Conservation (phyloP, 2,113 vertebrate genomes). For the Nibea albiflora region DNA sequence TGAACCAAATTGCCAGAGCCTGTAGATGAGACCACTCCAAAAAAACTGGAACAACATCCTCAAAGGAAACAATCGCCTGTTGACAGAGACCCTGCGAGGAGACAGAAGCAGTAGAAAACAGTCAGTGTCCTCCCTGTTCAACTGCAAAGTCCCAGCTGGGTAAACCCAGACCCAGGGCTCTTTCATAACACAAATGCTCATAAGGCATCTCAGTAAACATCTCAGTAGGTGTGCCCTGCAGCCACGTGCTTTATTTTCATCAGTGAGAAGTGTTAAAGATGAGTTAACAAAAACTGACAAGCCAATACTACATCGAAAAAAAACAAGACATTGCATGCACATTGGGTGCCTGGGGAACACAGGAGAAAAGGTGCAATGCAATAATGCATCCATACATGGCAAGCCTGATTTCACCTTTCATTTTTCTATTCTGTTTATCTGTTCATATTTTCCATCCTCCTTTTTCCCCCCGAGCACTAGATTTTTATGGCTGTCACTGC, state of each 20-base stretch:
- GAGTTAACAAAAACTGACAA: neutral
- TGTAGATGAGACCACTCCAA: slow-evolving; percentile 15
- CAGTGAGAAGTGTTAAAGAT: slow-evolving; percentile 5
- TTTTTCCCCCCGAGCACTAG: neutral
- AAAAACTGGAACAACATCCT: slow-evolving; percentile 37
- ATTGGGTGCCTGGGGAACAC: neutral
- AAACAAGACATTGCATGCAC: neutral
- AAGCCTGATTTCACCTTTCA: neutral
- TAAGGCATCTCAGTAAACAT: slow-evolving; percentile 14
- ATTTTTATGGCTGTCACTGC: neutral
- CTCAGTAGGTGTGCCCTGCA: neutral
- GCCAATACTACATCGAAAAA: neutral
- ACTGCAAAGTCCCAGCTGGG: slow-evolving; percentile 24
- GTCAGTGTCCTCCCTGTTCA: neutral
- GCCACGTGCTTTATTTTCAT: neutral
- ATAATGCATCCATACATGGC: neutral
- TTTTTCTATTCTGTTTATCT: neutral
- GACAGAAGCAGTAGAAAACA: slow-evolving; percentile 18
- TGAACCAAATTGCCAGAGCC: slow-evolving; percentile 37
- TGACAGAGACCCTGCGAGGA: slow-evolving; percentile 20
- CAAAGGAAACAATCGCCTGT: slow-evolving; percentile 25
- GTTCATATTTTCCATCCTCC: neutral
- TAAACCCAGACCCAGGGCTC: slow-evolving; percentile 24
- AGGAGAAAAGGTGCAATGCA: neutral
- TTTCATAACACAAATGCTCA: slow-evolving; percentile 14